Evolutionary conservation across 2,797 vertebrate species (phyloP).

Genomic region (Stomatorhinus walkeri): DNA sequence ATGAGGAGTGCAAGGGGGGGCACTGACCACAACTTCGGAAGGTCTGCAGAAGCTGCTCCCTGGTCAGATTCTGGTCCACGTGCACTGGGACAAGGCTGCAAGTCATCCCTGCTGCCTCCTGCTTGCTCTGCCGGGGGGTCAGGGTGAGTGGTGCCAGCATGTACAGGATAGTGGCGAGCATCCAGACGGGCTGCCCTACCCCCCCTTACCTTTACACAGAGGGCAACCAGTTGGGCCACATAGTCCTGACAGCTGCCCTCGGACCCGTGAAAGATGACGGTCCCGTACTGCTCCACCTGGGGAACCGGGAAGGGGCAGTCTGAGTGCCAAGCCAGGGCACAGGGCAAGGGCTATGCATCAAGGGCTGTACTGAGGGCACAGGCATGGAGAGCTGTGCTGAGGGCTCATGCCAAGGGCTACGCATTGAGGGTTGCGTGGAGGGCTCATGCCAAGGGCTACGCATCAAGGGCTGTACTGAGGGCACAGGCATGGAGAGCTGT

Average conservation of each 20-base stretch:
- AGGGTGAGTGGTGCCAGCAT: too few species aligned
- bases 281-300: slow-evolving; percentile 88
- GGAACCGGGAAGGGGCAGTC: not conserved
- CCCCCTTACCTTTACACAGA: slow-evolving; percentile 76
- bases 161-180: not conserved
- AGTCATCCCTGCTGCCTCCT: slow-evolving; percentile 65
- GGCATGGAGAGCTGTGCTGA: too few species aligned
- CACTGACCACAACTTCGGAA: slow-evolving; percentile 80
- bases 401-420: too few species aligned
- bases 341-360: not conserved
- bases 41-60: slow-evolving; percentile 79
- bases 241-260: slow-evolving; percentile 91
- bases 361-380: not conserved
- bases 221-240: slow-evolving; percentile 72
- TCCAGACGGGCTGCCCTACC: not conserved
- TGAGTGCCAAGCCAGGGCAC: not conserved
- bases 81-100: slow-evolving; percentile 82
- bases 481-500: too few species aligned
- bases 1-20: not conserved
- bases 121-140: slow-evolving; percentile 65
- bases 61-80: slow-evolving; percentile 76
- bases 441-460: too few species aligned
- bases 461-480: too few species aligned
- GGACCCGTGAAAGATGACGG: slow-evolving; percentile 86
- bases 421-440: too few species aligned